A percentile compares a stretch with the other conserved stretches of the same genome.
Evolutionary conservation across 2,113 vertebrate species (phyloP).

Genomic region (Fukomys damarensis): DNA sequence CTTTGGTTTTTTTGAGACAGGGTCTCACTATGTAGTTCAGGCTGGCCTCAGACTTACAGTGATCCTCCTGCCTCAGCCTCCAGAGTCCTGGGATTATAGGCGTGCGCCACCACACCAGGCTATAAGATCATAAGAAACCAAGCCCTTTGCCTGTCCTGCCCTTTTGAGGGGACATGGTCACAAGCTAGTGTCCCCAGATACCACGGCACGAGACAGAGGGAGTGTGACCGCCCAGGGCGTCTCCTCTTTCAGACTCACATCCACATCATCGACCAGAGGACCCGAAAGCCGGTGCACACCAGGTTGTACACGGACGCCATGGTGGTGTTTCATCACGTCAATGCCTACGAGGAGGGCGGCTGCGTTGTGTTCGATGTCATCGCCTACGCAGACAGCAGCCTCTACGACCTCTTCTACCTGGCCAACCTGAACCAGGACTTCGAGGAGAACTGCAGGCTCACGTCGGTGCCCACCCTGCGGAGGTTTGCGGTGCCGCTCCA

Average conservation of each 20-base stretch:
- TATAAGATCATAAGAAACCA: neutral
- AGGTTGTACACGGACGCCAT: conserved; percentile 90
- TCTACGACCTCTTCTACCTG: conserved; percentile 95
- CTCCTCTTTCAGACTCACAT: conserved; percentile 91
- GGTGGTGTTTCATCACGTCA: conserved; percentile 94
- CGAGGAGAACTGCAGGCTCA: conserved; percentile 63
- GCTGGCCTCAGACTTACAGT: neutral
- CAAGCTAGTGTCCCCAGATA: neutral
- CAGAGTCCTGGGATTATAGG: neutral
- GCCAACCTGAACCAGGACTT: conserved; percentile 86
- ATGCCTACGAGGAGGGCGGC: conserved; percentile 93
- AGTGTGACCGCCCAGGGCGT: neutral
- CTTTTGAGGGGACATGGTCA: neutral
- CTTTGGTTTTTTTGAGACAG: neutral
- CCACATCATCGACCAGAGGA: conserved; percentile 93
- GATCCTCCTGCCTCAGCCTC: neutral
- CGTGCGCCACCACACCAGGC: neutral
- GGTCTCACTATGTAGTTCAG: neutral
- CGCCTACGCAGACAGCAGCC: conserved; percentile 89
- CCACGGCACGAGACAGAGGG: fast-evolving
- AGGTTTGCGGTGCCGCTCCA: conserved; percentile 92
- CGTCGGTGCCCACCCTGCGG: conserved; percentile 86
- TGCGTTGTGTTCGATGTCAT: conserved; percentile 94
- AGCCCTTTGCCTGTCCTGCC: neutral
- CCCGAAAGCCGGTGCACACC: conserved; percentile 87